phyloP scores from a whole-genome alignment of 1,140 invertebrate genomes.

The Octopus sinensis region DNA sequence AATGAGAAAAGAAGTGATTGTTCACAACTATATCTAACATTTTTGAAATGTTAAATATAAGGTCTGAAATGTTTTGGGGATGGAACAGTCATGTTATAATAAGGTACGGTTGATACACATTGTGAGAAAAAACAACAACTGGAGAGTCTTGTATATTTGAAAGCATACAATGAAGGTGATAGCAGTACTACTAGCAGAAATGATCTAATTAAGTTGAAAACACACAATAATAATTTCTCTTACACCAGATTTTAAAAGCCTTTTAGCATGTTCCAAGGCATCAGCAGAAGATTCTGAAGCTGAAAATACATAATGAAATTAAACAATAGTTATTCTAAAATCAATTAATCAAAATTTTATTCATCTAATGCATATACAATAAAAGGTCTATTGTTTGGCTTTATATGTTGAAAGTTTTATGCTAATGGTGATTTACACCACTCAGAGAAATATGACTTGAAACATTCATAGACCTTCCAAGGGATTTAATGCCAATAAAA shows the following conservation, averaged over 20 bases:
- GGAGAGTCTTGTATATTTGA: neutral
- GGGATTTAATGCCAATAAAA: no score
- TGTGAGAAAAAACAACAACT: neutral
- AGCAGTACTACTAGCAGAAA: slow-evolving; percentile 8
- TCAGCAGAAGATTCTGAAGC: slow-evolving; percentile 68
- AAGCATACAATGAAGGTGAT: neutral
- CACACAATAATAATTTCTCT: slow-evolving; percentile 68
- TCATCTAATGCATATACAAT: neutral
- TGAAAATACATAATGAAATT: slow-evolving; percentile 22
- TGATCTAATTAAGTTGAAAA: slow-evolving; percentile 14
- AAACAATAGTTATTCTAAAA: neutral
- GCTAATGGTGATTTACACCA: no score
- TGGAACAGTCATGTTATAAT: neutral
- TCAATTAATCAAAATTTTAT: neutral
- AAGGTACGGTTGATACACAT: neutral
- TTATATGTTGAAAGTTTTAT: no score
- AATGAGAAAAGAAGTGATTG: no score
- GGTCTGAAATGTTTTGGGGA: neutral
- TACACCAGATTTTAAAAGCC: slow-evolving; percentile 89
- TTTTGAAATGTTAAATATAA: no score
- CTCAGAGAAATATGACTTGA: no score
- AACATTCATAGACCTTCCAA: no score
- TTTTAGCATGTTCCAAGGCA: slow-evolving; percentile 90
- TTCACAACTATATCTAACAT: no score
- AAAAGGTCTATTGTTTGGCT: no score